Evolutionary conservation across 2,797 vertebrate species (phyloP).

Genomic region (Arctocebus calabarensis): DNA sequence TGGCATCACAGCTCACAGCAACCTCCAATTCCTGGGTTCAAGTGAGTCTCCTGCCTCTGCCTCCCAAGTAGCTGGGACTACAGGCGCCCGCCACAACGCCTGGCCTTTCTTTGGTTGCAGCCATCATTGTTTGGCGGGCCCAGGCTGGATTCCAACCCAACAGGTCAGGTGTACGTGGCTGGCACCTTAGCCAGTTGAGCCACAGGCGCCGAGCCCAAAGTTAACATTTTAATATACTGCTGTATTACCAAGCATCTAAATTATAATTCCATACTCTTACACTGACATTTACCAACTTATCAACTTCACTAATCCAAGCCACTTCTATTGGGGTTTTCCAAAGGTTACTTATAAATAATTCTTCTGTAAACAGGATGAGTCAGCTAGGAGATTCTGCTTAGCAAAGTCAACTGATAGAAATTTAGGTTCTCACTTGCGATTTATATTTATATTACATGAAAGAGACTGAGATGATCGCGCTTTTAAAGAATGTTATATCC

Average conservation of each 20-base stretch:
- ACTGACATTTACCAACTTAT: conserved; percentile 7
- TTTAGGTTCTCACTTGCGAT: conserved; percentile 53
- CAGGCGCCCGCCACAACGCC: too few relatives aligned
- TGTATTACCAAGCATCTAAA: conserved; percentile 17
- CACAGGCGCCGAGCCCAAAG: neutral
- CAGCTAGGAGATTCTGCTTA: conserved; percentile 10
- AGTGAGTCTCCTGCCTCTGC: too few relatives aligned
- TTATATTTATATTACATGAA: conserved; percentile 49
- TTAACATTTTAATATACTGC: conserved; percentile 25
- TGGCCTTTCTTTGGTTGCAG: too few relatives aligned
- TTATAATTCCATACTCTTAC: conserved; percentile 18
- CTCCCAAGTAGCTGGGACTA: too few relatives aligned
- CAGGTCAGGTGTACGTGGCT: too few relatives aligned
- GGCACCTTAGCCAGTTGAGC: too few relatives aligned
- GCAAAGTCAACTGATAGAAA: conserved; percentile 53
- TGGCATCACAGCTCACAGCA: too few relatives aligned
- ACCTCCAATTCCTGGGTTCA: too few relatives aligned
- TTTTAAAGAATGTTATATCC: conserved; percentile 48
- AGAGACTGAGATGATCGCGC: conserved; percentile 41
- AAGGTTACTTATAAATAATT: conserved; percentile 31
- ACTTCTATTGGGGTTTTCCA: neutral
- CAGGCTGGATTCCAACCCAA: too few relatives aligned
- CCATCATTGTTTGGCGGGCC: too few relatives aligned
- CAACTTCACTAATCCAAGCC: neutral
- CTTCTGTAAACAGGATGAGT: conserved; percentile 27